phyloP scores from a whole-genome alignment of 2,797 vertebrate genomes.

The Dermochelys coriacea region DNA sequence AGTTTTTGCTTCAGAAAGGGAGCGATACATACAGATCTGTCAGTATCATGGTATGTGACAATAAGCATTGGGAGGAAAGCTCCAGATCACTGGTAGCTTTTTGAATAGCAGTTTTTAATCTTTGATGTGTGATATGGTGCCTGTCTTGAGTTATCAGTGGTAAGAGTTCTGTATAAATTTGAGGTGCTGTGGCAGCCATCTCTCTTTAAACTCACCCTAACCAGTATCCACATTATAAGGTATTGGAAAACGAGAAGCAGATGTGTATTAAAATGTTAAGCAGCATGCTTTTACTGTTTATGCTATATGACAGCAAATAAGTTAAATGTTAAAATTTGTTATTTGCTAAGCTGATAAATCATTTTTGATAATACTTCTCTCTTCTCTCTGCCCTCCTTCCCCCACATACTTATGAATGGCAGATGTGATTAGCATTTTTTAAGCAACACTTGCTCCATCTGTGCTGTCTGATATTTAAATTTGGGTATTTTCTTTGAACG shows the following conservation, averaged over 20 bases:
- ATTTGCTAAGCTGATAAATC: not conserved
- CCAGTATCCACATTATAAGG: not conserved
- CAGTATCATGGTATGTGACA: not conserved
- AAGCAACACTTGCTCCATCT: conserved; percentile 28
- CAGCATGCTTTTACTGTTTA: conserved; percentile 1
- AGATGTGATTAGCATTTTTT: conserved; percentile 54
- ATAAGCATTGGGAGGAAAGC: not conserved
- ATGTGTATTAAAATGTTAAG: conserved; percentile 47
- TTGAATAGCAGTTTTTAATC: conserved; percentile 24
- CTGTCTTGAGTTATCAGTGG: not conserved
- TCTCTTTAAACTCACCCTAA: conserved; percentile 14
- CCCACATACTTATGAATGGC: not conserved
- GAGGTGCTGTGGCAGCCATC: not conserved
- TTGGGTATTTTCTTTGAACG: conserved; percentile 67
- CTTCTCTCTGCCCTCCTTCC: not conserved
- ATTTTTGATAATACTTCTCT: conserved; percentile 42
- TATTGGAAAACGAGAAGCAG: conserved; percentile 31
- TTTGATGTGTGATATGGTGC: not conserved
- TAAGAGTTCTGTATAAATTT: conserved; percentile 37
- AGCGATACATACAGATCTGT: not conserved
- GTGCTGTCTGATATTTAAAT: conserved; percentile 53
- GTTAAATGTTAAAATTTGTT: conserved; percentile 45
- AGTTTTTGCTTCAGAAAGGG: conserved; percentile 4
- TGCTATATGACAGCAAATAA: not conserved
- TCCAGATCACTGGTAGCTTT: conserved; percentile 22